phyloP scores from a whole-genome alignment of 2,797 vertebrate species.

The Aphelocoma californica region DNA sequence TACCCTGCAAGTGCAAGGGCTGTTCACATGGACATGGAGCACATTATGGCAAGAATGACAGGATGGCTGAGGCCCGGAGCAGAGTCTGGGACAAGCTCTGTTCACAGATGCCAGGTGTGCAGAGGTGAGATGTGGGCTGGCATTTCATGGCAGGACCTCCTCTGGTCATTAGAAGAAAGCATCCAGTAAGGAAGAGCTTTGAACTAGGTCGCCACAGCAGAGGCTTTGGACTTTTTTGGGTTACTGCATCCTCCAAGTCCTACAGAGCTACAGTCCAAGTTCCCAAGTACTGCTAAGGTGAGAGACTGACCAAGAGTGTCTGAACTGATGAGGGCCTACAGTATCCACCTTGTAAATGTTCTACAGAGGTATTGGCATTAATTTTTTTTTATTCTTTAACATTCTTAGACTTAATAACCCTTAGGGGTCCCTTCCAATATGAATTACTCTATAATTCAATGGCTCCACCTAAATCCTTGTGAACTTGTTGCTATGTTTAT shows the following conservation, averaged over 20 bases:
- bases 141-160: not conserved
- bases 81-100: not conserved
- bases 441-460: not conserved
- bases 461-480: not conserved
- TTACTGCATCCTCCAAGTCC: not conserved
- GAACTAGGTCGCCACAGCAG: not conserved
- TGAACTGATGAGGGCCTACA: not conserved
- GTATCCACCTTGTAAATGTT: not conserved
- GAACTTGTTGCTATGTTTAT: not conserved
- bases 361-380: not conserved
- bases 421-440: not conserved
- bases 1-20: no score
- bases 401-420: not conserved
- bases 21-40: not conserved
- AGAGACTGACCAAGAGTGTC: not conserved
- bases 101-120: not conserved
- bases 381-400: not conserved
- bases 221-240: not conserved
- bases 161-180: not conserved
- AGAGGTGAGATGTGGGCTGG: not conserved
- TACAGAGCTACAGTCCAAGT: not conserved
- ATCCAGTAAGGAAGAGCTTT: not conserved
- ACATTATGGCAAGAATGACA: not conserved
- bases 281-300: not conserved
- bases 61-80: not conserved